Conservation (phyloP, 2,888 invertebrate species). For the Pollenia amentaria region DNA sequence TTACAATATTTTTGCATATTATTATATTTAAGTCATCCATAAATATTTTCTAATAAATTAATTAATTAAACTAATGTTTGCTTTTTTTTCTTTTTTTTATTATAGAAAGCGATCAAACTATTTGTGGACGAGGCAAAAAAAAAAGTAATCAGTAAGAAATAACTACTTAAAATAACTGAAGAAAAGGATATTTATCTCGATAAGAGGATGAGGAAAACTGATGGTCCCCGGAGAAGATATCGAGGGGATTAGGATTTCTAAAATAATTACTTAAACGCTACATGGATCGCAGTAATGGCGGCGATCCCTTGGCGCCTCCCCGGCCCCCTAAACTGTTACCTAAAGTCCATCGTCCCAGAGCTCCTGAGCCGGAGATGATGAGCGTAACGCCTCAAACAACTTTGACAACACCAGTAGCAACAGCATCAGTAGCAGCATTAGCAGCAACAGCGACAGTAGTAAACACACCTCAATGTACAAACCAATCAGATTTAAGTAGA, state of each 20-base stretch:
- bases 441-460: constrained; percentile 70
- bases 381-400: constrained; percentile 75
- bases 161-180: background rate
- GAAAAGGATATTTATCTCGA: constrained; percentile 10
- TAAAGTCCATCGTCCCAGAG: constrained; percentile 87
- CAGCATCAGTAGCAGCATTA: constrained; percentile 74
- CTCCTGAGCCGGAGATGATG: constrained; percentile 86
- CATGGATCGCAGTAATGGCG: constrained; percentile 92
- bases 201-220: constrained; percentile 87
- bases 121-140: constrained; percentile 13
- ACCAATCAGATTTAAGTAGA: constrained; percentile 76
- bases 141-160: background rate
- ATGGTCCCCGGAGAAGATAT: constrained; percentile 87
- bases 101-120: constrained; percentile 86
- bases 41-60: background rate
- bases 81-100: constrained; percentile 77
- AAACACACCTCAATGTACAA: constrained; percentile 78
- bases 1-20: too few species aligned
- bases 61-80: background rate
- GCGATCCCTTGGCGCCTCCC: constrained; percentile 90
- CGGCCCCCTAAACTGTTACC: constrained; percentile 90
- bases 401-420: constrained; percentile 72
- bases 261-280: constrained; percentile 80
- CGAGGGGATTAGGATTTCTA: constrained; percentile 85
- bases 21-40: too few species aligned